A percentile compares a stretch with the other conserved stretches of the same genome.
Evolutionary conservation across 2,888 invertebrate genomes (phyloP).

Genomic region (Stratiomys singularior): DNA sequence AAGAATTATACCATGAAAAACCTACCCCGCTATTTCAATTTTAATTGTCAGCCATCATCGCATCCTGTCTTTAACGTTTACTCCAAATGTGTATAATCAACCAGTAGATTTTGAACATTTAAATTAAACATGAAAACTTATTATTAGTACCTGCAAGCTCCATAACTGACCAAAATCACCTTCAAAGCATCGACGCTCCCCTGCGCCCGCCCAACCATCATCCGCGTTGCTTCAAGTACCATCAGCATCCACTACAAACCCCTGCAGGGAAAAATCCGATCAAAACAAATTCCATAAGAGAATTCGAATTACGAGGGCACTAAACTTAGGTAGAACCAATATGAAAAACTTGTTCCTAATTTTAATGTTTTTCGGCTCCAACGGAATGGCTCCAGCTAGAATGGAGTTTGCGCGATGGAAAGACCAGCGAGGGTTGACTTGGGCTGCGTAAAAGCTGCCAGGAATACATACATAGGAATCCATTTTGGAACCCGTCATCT

Average conservation of each 20-base stretch:
- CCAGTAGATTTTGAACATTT: slow-evolving; percentile 23
- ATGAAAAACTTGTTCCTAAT: slow-evolving; percentile 38
- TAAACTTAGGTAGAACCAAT: slow-evolving; percentile 35
- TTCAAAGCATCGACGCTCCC: too few relatives aligned
- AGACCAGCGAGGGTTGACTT: neutral
- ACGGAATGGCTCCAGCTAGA: neutral
- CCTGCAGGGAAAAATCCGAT: slow-evolving; percentile 17
- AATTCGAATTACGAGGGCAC: slow-evolving; percentile 38
- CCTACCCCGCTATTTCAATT: too few relatives aligned
- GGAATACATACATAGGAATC: neutral
- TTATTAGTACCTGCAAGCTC: neutral
- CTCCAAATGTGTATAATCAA: neutral
- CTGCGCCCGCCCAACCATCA: too few relatives aligned
- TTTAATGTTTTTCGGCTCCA: slow-evolving; percentile 25
- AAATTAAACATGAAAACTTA: slow-evolving; percentile 22
- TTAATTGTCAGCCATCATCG: neutral
- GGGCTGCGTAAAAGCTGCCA: neutral
- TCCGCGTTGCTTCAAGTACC: too few relatives aligned
- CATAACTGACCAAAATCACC: too few relatives aligned
- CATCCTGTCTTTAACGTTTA: slow-evolving; percentile 10
- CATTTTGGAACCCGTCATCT: slow-evolving; percentile 1
- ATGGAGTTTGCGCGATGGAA: neutral
- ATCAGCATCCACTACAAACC: neutral
- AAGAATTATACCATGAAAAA: too few relatives aligned
- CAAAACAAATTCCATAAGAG: slow-evolving; percentile 27